Evolutionary conservation across 2,797 vertebrate species (phyloP), one percentile per base, ranked within the genome.

Genomic region (Poliocrania exsul): DNA sequence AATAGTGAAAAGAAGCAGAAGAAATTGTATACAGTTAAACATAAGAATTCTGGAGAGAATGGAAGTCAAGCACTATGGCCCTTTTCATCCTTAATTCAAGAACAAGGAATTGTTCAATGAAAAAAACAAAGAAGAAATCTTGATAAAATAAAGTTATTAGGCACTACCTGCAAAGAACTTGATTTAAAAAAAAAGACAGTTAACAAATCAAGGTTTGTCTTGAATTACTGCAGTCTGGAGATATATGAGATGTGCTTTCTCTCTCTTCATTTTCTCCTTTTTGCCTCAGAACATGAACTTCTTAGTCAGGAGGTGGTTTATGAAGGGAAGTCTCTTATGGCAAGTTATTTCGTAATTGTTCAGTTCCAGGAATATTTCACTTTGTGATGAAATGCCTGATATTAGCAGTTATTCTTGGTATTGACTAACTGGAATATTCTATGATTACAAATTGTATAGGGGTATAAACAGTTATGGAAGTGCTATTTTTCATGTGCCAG

Each of bases 381-480:
- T 66, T 50, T 77, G 53, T 74, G 64, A 66, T 92, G 73, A 92
- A 94, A 80, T 66, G 12, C 33, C 37, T 73, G 81, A 78, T 95
- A 73, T 65, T 92, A 67, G 65, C 20, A 93, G 57, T 73, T 92
- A 42, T 88, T 91, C 65, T 80, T 90, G 57, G 38, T 82, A 46
- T 60, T 82, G 25, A 44, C 71, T 81, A 78, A 87, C 71, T 81
- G 50, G 64, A 89, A 85, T 91, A 87, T 88, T 95, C 70, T 69
- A 50, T 91, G 91, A 82, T 60, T 87, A 67, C 65, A 78, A 77
- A 81, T 91, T 78, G 46, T 93, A 49, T 85, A 92, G 88, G 67
- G 57, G 42, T 95, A 65, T 81, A 93, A 94, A 91, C 91, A 93
- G 85, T 82, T 80, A 74, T 92, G 92, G 78, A 58, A 95, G 72